Evolutionary conservation across 2,888 invertebrate species (phyloP), one percentile per base, ranked within the genome.

Genomic region (Muschampia plurimacula): DNA sequence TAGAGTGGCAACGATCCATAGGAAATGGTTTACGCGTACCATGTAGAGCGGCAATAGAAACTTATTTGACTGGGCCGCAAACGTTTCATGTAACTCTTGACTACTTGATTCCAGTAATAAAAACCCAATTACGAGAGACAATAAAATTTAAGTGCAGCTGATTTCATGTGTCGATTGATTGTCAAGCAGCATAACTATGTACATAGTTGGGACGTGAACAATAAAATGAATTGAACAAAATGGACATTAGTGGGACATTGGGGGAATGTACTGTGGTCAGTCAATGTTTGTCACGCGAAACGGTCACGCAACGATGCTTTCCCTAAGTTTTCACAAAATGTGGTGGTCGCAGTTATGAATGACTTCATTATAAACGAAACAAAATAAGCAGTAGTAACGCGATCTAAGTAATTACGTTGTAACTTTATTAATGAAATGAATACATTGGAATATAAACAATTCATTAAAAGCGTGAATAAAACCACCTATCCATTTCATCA

Each of bases 231-330:
- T 84, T 82, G 84, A 84, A 80, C 83, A 84, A 84, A 86, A 84
- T 86, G 86, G 86, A 84, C 82, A 85, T 84, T 85, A 87, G 83
- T 87, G 82, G 86, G 83, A 88, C 85, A 87, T 80, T 76, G 79
- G 81, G 82, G 82, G 84, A 83, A 83, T 82, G 82, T 65, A 72
- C 66, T 84, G 80, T 79, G 80, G 80, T 82, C 79, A 81, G 82
- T 78, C 78, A 81, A 77, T 82, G 83, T 78, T 86, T 83, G 88
- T 87, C 90, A 91, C 89, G 90, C 90, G 83, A 91, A 84, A 83
- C 84, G 78, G 87, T 89, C 92, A 90, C 88, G 90, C 87, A 83
- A 88, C 83, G 79, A 81, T 85, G 86, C 86, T 88, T 88, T 87
- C 87, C 85, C 84, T 83, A 81, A 79, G 82, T 86, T 89, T 87